Conservation (phyloP, 2,113 vertebrate genomes). For the Pithys albifrons region DNA sequence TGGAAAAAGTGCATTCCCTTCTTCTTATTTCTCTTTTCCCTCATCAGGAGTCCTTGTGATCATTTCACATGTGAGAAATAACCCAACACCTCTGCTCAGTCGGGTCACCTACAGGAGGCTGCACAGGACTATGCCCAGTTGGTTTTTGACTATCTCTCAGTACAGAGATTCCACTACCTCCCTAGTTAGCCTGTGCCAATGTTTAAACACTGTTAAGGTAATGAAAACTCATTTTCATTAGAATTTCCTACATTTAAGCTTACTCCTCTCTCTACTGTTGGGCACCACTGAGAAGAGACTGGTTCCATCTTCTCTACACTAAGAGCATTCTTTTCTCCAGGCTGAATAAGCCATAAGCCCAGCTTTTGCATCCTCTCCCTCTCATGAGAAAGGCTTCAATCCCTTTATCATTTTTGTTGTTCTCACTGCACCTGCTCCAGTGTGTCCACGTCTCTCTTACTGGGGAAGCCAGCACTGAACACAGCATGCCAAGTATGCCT, state of each 20-base stretch:
- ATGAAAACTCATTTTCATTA: background rate
- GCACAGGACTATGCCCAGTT: background rate
- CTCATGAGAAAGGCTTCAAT: accelerated
- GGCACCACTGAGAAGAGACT: background rate
- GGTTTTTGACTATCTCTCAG: background rate
- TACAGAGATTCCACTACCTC: background rate
- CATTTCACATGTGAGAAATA: background rate
- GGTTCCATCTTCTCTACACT: background rate
- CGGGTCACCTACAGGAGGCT: background rate
- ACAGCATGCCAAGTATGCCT: background rate
- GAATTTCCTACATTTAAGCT: background rate
- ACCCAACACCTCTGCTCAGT: background rate
- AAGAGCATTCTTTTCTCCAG: background rate
- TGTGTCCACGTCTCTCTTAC: background rate
- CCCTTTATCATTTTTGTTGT: background rate
- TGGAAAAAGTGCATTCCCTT: background rate
- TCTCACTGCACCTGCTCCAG: background rate
- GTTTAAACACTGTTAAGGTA: accelerated
- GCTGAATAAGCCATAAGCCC: background rate
- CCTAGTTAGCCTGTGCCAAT: background rate
- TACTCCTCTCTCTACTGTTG: accelerated
- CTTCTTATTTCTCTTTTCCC: background rate
- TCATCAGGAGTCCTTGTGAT: background rate
- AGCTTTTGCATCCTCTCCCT: background rate
- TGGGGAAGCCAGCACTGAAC: background rate